Conservation (phyloP, 2,888 invertebrate genomes). For the Megaustenia siamemsis region DNA sequence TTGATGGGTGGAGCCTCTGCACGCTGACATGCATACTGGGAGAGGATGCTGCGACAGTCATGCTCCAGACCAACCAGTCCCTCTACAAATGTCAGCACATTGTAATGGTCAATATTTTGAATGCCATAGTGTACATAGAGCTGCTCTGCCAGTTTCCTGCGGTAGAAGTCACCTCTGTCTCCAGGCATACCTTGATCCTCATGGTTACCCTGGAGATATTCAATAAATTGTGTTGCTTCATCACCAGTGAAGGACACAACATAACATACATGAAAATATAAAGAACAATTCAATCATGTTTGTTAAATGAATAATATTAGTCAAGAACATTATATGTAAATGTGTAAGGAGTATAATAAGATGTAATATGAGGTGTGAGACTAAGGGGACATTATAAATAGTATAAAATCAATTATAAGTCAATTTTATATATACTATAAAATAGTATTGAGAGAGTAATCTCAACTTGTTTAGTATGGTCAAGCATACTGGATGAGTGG, state of each 20-base stretch:
- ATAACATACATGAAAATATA: too few species aligned
- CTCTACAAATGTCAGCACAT: slow-evolving; percentile 67
- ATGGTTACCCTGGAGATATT: slow-evolving; percentile 62
- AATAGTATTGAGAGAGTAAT: too few species aligned
- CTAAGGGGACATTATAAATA: too few species aligned
- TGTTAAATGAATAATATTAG: too few species aligned
- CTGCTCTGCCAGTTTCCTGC: slow-evolving; percentile 73
- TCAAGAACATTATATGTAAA: too few species aligned
- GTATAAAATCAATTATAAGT: too few species aligned
- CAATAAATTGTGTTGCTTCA: neutral
- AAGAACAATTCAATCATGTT: too few species aligned
- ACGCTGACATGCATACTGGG: slow-evolving; percentile 59
- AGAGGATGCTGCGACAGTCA: slow-evolving; percentile 64
- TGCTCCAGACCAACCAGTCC: slow-evolving; percentile 66
- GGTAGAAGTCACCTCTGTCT: slow-evolving; percentile 74
- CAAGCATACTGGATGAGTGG: too few species aligned
- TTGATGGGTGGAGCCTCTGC: slow-evolving; percentile 63
- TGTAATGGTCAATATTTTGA: slow-evolving; percentile 69
- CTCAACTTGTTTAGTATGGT: too few species aligned
- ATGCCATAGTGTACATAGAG: slow-evolving; percentile 69
- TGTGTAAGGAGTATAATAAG: too few species aligned
- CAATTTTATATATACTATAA: too few species aligned
- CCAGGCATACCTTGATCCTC: slow-evolving; percentile 70
- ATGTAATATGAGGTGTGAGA: too few species aligned
- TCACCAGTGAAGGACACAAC: neutral